A percentile compares a stretch with the other conserved stretches of the same genome.
Evolutionary conservation across 2,888 invertebrate genomes (phyloP).

Genomic region (Leptinotarsa juncta): DNA sequence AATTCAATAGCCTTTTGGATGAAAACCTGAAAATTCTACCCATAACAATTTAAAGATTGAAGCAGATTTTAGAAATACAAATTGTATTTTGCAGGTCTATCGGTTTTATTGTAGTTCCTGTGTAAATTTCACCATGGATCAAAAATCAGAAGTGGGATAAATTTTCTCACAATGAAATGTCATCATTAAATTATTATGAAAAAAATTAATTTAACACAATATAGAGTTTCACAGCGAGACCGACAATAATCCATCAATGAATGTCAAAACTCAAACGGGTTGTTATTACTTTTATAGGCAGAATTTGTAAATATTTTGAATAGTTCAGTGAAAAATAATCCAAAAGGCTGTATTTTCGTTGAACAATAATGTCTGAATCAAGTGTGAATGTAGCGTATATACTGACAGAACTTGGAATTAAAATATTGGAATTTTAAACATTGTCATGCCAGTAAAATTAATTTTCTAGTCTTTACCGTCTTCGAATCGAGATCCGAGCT

Average conservation of each 20-base stretch:
- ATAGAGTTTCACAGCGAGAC: background rate
- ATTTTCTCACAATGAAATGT: no score
- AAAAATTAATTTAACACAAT: no score
- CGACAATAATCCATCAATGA: background rate
- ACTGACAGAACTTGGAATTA: background rate
- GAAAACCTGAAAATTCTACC: background rate
- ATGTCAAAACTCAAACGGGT: background rate
- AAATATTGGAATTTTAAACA: background rate
- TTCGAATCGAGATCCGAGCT: no score
- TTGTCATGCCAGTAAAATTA: background rate
- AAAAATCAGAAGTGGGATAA: background rate
- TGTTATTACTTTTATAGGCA: no score
- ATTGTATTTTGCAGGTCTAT: background rate
- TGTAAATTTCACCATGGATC: background rate
- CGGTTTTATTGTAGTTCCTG: background rate
- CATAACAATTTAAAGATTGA: background rate
- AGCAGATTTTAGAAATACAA: background rate
- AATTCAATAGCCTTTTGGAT: slow-evolving; percentile 8
- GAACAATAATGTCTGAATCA: background rate
- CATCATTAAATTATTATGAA: no score
- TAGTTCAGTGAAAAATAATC: background rate
- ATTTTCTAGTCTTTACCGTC: no score
- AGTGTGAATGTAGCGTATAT: background rate
- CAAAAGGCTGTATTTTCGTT: slow-evolving; percentile 7
- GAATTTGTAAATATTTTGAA: background rate